A percentile compares a stretch with the other conserved stretches of the same genome.
phyloP scores from a whole-genome alignment of 2,113 vertebrate species.

The Lanius collurio region DNA sequence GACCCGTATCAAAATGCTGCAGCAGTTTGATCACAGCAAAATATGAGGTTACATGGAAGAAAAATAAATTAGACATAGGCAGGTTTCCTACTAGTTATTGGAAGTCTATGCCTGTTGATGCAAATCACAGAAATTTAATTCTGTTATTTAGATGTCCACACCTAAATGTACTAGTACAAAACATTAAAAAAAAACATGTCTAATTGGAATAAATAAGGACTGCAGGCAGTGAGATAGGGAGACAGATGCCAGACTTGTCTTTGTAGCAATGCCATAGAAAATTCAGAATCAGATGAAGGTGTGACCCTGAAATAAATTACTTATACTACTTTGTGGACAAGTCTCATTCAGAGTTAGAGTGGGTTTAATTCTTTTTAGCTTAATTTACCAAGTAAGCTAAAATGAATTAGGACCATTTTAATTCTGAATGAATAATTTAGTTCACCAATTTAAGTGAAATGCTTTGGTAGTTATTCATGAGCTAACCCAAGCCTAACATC shows the following conservation, averaged over 20 bases:
- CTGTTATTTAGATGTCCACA: not conserved
- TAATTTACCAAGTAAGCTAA: slow-evolving; percentile 43
- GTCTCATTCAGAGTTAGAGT: not conserved
- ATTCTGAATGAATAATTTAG: slow-evolving; percentile 46
- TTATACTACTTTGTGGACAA: not conserved
- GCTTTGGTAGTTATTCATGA: slow-evolving; percentile 34
- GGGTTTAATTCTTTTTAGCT: slow-evolving; percentile 4
- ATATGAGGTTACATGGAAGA: not conserved
- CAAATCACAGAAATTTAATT: not conserved
- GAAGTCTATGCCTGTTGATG: not conserved
- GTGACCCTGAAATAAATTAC: not conserved
- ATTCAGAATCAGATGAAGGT: not conserved
- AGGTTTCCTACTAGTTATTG: not conserved
- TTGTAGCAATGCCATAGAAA: not conserved
- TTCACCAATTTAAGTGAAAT: slow-evolving; percentile 17
- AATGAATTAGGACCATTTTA: slow-evolving; percentile 32
- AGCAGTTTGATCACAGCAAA: not conserved
- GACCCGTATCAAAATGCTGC: not conserved
- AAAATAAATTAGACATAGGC: not conserved
- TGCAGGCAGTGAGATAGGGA: not conserved
- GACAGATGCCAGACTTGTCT: not conserved
- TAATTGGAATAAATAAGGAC: not conserved
- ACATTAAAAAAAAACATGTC: not conserved
- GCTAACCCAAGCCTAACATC: not conserved
- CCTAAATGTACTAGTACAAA: not conserved